These are phyloP conservation scores for Halocaridina rubra DNA, from an alignment of 2,888 invertebrate species.

Conservation along the genomic window DNA sequence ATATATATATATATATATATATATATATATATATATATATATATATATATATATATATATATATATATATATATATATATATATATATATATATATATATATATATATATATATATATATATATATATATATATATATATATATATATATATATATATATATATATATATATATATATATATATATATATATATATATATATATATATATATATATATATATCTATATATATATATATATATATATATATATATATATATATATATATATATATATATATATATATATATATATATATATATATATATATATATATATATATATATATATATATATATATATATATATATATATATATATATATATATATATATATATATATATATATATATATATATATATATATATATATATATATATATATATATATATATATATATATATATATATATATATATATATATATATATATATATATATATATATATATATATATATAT, in stretches of 20 bases:
- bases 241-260: too few species aligned
- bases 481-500: too few species aligned
- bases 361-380: neutral
- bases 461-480: too few species aligned
- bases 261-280: too few species aligned
- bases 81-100: slow-evolving; percentile 8
- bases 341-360: neutral
- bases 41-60: slow-evolving; percentile 8
- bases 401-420: neutral
- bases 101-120: slow-evolving; percentile 8
- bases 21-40: slow-evolving; percentile 8
- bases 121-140: slow-evolving; percentile 3
- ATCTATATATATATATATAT: too few species aligned
- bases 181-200: neutral
- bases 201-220: too few species aligned
- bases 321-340: neutral
- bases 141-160: neutral
- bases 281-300: too few species aligned
- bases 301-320: neutral
- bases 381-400: neutral
- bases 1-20: slow-evolving; percentile 5
- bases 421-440: neutral
- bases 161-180: neutral
- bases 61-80: slow-evolving; percentile 8
- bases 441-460: neutral